phyloP scores from a whole-genome alignment of 1,140 invertebrate genomes.

The Temnothorax curvispinosus region DNA sequence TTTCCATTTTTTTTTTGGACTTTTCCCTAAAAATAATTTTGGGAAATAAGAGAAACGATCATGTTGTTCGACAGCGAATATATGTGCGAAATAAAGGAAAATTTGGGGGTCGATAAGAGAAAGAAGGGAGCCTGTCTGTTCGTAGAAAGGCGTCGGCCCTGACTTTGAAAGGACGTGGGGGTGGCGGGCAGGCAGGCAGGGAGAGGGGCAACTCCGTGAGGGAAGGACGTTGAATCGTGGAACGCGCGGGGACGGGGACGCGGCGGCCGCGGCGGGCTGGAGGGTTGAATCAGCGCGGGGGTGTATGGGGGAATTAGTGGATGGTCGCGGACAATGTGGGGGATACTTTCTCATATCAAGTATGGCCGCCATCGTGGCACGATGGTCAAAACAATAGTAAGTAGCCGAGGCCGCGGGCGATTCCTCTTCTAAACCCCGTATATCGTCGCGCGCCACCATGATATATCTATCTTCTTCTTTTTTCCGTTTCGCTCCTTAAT shows the following conservation, averaged over 20 bases:
- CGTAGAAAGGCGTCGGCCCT: conserved; percentile 69
- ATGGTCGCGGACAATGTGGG: conserved; percentile 85
- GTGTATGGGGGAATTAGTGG: conserved; percentile 84
- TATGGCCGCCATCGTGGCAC: conserved; percentile 86
- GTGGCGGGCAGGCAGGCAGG: conserved; percentile 67
- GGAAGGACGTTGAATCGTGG: conserved; percentile 54
- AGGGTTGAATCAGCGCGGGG: conserved; percentile 84
- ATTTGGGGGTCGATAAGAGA: neutral
- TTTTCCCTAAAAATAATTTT: neutral
- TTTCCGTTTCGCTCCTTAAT: conserved; percentile 33
- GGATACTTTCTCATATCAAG: conserved; percentile 86
- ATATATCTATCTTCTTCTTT: conserved; percentile 48
- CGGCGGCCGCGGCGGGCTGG: conserved; percentile 65
- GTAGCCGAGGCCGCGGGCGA: conserved; percentile 76
- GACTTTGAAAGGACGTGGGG: conserved; percentile 80
- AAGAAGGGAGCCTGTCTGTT: conserved; percentile 2
- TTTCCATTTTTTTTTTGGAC: neutral
- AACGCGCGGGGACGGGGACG: conserved; percentile 59
- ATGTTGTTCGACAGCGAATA: neutral
- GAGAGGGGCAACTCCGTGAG: conserved; percentile 68
- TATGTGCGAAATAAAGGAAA: neutral
- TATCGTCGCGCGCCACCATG: conserved; percentile 28
- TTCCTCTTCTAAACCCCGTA: conserved; percentile 34
- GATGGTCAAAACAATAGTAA: conserved; percentile 86
- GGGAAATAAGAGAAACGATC: neutral